Base-by-base conservation (phyloP, 1,140 invertebrate species). In the Araneus ventricosus region DNA sequence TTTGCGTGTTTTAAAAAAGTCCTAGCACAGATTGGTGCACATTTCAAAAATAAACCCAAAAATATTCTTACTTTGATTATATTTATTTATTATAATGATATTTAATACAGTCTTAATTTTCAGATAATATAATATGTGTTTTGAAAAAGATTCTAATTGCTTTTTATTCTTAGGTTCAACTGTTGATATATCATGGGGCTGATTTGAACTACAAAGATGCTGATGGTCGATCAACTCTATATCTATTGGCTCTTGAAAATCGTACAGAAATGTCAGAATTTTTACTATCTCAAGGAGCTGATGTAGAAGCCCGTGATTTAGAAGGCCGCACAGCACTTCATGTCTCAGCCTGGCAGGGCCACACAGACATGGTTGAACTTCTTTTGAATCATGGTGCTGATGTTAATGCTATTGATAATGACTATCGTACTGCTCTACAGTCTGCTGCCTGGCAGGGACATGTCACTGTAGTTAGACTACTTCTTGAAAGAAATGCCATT, bases 381-480 rank as follows among this genome's bases (percentile, higher is more conserved):
- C 96, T 99, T 57, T 97, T 97, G 94, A 96, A 97, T 93, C 97
- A 97, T 61, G 96, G 97, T 80, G 98, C 98, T 3, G 96, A 97
- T 95, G 97, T 99, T 1, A 98, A 99, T 95, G 98, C 98, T 0
- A 97, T 97, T 88, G 99, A 99, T 95, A 97, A 98, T 95, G 98
- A 99, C 95, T 97, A 97, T 84, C 96, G 98, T 67, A 99, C 98
- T 0, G 97, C 98, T 7, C 95, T 99, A 91, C 98, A 99, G 96
- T 98, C 98, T 27, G 98, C 98, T n/a, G 97, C 98, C 85, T 99
- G 98, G 98, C 98, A 99, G 95, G 98, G 98, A 14, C 98, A 99
- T 94, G 97, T 97, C 37, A 96, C 97, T 88, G 98, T 98, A 61
- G 98, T 99, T 70, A 96, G 97, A 86, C 96, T 99, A 61, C 95